These are phyloP conservation scores for Pygathrix nemaeus DNA, from an alignment of 2,113 vertebrate species.

Conservation along the genomic window DNA sequence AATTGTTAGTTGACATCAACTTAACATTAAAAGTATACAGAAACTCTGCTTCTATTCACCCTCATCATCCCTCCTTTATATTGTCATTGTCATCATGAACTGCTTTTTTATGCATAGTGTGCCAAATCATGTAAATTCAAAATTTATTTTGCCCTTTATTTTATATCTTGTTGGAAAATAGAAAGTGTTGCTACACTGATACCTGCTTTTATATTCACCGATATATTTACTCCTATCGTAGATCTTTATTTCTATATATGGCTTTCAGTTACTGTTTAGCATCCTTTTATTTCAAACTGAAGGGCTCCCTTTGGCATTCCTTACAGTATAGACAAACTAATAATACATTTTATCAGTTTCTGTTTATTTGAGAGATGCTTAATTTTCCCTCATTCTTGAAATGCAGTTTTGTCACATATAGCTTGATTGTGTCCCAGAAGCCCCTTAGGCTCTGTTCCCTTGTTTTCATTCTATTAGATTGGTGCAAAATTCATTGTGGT, in stretches of 20 bases:
- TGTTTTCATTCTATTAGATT: background rate
- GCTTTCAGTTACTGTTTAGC: background rate
- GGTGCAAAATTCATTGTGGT: too few species aligned
- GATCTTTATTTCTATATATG: background rate
- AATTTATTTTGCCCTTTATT: background rate
- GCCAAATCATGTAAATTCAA: background rate
- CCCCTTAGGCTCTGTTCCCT: background rate
- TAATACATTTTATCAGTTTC: background rate
- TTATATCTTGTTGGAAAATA: background rate
- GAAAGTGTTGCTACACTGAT: background rate
- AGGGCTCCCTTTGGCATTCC: background rate
- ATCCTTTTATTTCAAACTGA: background rate
- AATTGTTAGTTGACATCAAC: background rate
- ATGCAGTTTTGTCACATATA: background rate
- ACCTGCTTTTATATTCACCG: background rate
- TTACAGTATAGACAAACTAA: background rate
- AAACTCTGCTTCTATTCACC: background rate
- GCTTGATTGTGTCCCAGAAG: background rate
- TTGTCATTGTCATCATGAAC: background rate
- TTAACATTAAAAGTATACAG: background rate
- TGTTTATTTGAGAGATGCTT: background rate
- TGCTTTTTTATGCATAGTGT: background rate
- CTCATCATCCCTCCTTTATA: background rate
- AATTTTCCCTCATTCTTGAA: background rate
- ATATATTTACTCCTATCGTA: background rate